A percentile compares a stretch with the other conserved stretches of the same genome.
These are phyloP conservation scores for Erpetoichthys calabaricus DNA, from an alignment of 2,797 vertebrate genomes.

Conservation along the genomic window DNA sequence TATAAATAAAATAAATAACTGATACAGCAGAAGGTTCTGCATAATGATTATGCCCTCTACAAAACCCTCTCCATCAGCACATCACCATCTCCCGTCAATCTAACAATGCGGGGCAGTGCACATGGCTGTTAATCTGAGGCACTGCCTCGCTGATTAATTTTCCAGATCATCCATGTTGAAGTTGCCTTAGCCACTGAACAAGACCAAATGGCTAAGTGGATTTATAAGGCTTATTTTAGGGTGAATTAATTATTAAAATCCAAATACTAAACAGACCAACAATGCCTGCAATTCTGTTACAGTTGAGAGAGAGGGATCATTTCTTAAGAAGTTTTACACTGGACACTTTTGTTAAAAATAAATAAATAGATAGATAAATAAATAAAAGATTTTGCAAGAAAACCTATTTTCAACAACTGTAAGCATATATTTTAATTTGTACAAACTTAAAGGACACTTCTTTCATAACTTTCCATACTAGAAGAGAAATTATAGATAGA, in stretches of 20 bases:
- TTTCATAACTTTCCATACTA: constrained; percentile 1
- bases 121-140: constrained; percentile 1
- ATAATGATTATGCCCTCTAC: constrained; percentile 17
- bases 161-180: constrained; percentile 19
- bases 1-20: constrained; percentile 10
- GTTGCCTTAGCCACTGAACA: constrained; percentile 10
- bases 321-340: too few species aligned
- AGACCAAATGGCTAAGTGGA: neutral
- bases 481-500: too few species aligned
- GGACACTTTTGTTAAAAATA: too few species aligned
- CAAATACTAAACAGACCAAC: neutral
- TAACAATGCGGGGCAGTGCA: neutral
- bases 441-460: too few species aligned
- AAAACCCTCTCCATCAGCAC: constrained; percentile 4
- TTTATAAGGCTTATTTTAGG: neutral
- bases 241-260: neutral
- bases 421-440: too few species aligned
- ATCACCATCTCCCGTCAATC: neutral
- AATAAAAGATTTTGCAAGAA: too few species aligned
- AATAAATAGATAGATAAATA: too few species aligned
- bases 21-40: constrained; percentile 11
- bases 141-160: constrained; percentile 11
- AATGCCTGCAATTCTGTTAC: too few species aligned
- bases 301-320: too few species aligned
- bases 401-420: too few species aligned